Percentiles rank a stretch among this genome's conserved stretches.
phyloP scores from a whole-genome alignment of 2,888 invertebrate genomes.

The Drosophila longiperda region DNA sequence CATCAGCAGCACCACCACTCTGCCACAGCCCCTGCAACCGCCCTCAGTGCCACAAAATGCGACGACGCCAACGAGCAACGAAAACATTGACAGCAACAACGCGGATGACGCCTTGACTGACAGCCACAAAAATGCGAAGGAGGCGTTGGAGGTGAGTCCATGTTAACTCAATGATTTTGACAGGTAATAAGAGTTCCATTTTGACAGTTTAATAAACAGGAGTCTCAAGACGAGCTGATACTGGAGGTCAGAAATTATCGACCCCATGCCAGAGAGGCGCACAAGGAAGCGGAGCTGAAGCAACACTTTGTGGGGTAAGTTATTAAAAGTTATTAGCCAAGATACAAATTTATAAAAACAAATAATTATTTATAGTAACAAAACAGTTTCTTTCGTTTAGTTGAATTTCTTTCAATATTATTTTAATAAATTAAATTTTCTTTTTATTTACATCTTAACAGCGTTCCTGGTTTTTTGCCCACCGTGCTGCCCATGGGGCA shows the following conservation, averaged over 20 bases:
- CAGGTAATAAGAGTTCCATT: conserved; percentile 65
- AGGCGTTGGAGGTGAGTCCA: conserved; percentile 67
- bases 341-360: background rate
- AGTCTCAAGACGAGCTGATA: conserved; percentile 22
- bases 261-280: conserved; percentile 23
- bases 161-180: conserved; percentile 66
- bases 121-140: conserved; percentile 45
- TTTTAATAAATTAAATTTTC: background rate
- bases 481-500: conserved; percentile 24
- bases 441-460: conserved; percentile 5
- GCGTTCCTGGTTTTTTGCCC: conserved; percentile 58
- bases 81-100: conserved; percentile 39
- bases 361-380: background rate
- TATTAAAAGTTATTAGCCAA: background rate
- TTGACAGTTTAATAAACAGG: conserved; percentile 73
- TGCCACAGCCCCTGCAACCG: conserved; percentile 69
- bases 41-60: conserved; percentile 65
- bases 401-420: background rate
- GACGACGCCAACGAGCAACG: conserved; percentile 69
- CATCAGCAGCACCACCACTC: conserved; percentile 32
- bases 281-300: conserved; percentile 16
- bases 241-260: conserved; percentile 45
- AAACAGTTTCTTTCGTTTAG: background rate
- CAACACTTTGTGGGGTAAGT: conserved; percentile 60
- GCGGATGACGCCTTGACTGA: conserved; percentile 33